Percentiles rank a stretch among this genome's conserved stretches.
phyloP scores from a whole-genome alignment of 1,140 invertebrate species.

The Heliconius himera region DNA sequence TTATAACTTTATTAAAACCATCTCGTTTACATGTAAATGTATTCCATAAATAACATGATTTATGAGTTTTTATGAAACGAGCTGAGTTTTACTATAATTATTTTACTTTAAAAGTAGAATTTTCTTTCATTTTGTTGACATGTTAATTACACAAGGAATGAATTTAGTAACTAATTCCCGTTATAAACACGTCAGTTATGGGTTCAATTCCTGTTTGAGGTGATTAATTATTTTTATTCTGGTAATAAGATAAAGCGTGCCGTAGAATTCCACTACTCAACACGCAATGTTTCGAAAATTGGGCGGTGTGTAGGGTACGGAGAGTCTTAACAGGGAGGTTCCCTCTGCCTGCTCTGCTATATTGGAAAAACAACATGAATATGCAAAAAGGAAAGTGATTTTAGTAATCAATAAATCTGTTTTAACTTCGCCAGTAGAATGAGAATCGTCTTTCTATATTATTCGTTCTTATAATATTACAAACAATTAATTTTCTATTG shows the following conservation, averaged over 20 bases:
- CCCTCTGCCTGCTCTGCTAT: not conserved
- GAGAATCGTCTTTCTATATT: no score
- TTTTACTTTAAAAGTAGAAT: not conserved
- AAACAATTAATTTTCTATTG: no score
- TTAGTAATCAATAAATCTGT: no score
- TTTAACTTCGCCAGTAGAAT: no score
- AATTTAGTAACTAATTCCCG: no score
- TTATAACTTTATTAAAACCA: conserved; percentile 17
- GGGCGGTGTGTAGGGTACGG: accelerated
- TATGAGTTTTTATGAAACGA: not conserved
- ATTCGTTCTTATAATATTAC: no score
- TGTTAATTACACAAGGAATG: not conserved
- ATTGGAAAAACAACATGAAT: no score
- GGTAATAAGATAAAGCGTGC: not conserved
- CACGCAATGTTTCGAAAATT: not conserved
- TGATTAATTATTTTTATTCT: not conserved
- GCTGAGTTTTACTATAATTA: not conserved
- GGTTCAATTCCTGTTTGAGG: not conserved
- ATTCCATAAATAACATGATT: conserved; percentile 17
- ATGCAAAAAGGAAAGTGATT: no score
- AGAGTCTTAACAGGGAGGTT: no score
- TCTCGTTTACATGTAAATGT: conserved; percentile 13
- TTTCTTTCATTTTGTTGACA: not conserved
- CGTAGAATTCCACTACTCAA: not conserved
- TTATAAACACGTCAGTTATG: not conserved